Evolutionary conservation across 2,113 vertebrate species (phyloP).

Genomic region (Sciurus niger): DNA sequence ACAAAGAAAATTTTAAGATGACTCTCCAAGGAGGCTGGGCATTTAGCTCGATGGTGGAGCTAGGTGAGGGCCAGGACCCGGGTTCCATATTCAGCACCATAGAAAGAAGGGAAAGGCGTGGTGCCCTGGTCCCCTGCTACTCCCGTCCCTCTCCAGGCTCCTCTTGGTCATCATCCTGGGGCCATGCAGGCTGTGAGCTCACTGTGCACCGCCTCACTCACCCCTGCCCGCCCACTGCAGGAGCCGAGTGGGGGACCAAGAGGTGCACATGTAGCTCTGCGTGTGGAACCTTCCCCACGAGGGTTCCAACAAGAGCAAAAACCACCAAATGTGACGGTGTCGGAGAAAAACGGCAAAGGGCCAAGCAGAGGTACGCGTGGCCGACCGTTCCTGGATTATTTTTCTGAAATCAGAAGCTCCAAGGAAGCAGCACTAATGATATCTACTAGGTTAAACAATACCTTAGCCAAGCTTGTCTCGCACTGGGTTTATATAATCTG

Average conservation of each 20-base stretch:
- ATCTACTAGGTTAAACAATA: not conserved
- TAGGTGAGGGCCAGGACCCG: not conserved
- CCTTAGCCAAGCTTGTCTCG: not conserved
- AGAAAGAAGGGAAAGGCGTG: not conserved
- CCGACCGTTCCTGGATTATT: not conserved
- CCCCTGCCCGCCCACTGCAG: not conserved
- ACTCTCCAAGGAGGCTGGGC: not conserved
- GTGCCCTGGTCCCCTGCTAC: not conserved
- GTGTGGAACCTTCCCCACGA: not conserved
- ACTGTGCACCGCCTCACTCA: not conserved
- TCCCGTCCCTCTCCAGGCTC: not conserved
- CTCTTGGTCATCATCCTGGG: not conserved
- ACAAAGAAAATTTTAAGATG: slow-evolving; percentile 10
- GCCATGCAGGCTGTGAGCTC: not conserved
- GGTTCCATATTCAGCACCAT: not conserved
- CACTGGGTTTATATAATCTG: not conserved
- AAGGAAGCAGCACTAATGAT: not conserved
- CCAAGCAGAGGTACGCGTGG: not conserved
- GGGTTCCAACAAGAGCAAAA: not conserved
- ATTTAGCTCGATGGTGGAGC: not conserved
- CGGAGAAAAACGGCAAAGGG: not conserved
- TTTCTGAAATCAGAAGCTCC: slow-evolving; percentile 42
- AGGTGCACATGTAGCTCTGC: not conserved
- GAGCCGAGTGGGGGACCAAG: not conserved
- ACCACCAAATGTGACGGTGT: not conserved